Percentiles rank a stretch among this genome's conserved stretches.
Evolutionary conservation across 2,113 vertebrate species (phyloP).

Genomic region (Herpetotheres cachinnans): DNA sequence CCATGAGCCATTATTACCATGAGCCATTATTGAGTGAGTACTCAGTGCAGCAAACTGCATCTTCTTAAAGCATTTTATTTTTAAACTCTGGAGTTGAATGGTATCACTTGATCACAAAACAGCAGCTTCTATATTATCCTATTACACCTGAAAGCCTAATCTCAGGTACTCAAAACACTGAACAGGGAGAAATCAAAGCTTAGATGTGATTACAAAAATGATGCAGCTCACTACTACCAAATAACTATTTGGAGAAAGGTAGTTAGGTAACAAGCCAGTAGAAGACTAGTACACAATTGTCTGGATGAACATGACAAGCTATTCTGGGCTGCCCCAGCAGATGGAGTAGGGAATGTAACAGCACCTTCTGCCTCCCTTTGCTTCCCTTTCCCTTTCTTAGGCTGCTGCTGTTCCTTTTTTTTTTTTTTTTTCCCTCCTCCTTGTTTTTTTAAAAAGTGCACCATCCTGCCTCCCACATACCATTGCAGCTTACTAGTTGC

Average conservation of each 20-base stretch:
- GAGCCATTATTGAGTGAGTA: not conserved
- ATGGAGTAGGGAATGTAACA: not conserved
- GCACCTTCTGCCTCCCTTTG: not conserved
- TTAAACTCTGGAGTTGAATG: not conserved
- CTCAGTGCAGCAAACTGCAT: not conserved
- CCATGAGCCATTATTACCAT: not conserved
- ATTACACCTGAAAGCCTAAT: not conserved
- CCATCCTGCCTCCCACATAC: not conserved
- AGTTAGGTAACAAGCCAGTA: not conserved
- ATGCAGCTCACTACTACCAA: not conserved
- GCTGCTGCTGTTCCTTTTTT: too few species aligned
- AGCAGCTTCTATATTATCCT: not conserved
- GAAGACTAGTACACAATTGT: not conserved
- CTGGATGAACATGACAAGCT: not conserved
- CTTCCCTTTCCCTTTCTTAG: not conserved
- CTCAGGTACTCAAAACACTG: not conserved
- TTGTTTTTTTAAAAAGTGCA: not conserved
- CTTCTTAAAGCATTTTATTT: not conserved
- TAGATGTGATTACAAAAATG: not conserved
- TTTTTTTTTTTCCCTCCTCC: accelerated
- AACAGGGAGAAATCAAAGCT: not conserved
- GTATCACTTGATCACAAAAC: not conserved
- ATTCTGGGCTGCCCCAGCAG: slow-evolving; percentile 6
- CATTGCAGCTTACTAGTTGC: not conserved
- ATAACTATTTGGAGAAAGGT: not conserved